A percentile compares a stretch with the other conserved stretches of the same genome.
These are phyloP conservation scores for Boloria euphrosyne DNA, from an alignment of 2,888 invertebrate genomes.

Conservation along the genomic window DNA sequence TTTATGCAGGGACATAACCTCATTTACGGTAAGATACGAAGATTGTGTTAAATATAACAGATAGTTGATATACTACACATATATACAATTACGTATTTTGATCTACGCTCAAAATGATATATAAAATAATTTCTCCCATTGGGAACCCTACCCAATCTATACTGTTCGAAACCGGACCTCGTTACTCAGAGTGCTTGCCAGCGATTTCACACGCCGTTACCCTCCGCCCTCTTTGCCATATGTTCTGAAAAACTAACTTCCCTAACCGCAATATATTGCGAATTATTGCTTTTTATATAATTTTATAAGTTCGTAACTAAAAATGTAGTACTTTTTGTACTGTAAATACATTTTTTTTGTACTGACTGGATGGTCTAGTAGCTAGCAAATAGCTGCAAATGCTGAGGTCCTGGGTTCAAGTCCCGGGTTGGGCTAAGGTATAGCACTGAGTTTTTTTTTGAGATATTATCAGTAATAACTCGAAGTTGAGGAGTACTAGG, in stretches of 20 bases:
- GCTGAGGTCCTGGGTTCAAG: too few relatives aligned
- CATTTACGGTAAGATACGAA: too few relatives aligned
- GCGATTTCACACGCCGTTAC: slow-evolving; percentile 30
- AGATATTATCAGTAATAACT: too few relatives aligned
- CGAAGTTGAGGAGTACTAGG: too few relatives aligned
- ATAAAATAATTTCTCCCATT: not conserved
- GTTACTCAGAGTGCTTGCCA: slow-evolving; percentile 30
- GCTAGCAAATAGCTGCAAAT: too few relatives aligned
- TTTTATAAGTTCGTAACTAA: not conserved
- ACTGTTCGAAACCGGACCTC: slow-evolving; percentile 20
- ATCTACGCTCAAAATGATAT: not conserved
- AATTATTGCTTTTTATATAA: slow-evolving; percentile 15
- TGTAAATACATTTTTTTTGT: too few relatives aligned
- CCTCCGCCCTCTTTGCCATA: slow-evolving; percentile 16
- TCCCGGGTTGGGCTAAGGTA: too few relatives aligned
- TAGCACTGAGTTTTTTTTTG: too few relatives aligned
- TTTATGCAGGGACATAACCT: too few relatives aligned
- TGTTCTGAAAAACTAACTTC: slow-evolving; percentile 18
- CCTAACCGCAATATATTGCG: slow-evolving; percentile 13
- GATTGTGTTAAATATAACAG: too few relatives aligned
- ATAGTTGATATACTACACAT: too few relatives aligned
- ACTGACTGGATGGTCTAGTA: too few relatives aligned
- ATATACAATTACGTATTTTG: not conserved
- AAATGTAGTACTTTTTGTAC: not conserved
- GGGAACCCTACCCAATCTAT: slow-evolving; percentile 10